Evolutionary conservation across 2,888 invertebrate genomes (phyloP).

Genomic region (Lapara coniferarum): DNA sequence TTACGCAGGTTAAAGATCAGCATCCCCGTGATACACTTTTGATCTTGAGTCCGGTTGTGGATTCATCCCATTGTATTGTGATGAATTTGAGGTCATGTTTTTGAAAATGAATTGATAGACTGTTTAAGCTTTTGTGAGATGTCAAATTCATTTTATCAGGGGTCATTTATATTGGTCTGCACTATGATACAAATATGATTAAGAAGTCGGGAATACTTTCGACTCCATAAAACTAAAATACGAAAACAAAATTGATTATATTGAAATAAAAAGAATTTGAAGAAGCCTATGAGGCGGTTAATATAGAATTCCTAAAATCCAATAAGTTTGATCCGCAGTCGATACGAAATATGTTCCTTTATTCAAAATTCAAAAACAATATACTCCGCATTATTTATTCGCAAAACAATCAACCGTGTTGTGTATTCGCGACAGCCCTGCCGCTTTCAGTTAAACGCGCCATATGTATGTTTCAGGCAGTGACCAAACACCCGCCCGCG

Average conservation of each 20-base stretch:
- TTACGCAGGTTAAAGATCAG: constrained; percentile 39
- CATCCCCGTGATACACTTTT: constrained; percentile 59
- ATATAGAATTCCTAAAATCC: no score
- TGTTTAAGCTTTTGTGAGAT: no score
- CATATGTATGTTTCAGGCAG: constrained; percentile 79
- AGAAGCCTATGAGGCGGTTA: no score
- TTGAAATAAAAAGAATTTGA: no score
- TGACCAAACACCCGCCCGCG: constrained; percentile 76
- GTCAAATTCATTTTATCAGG: no score
- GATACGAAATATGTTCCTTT: not conserved
- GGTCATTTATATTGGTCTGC: no score
- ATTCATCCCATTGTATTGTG: constrained; percentile 20
- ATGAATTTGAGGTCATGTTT: constrained; percentile 3
- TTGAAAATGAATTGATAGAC: not conserved
- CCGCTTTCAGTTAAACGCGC: constrained; percentile 71
- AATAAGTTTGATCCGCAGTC: no score
- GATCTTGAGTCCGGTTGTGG: constrained; percentile 47
- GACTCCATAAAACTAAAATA: no score
- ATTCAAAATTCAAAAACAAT: not conserved
- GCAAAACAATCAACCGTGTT: constrained; percentile 7
- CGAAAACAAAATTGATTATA: no score
- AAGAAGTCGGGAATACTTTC: no score
- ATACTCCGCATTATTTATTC: not conserved
- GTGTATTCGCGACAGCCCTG: constrained; percentile 57
- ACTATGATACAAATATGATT: no score